Evolutionary conservation across 2,113 vertebrate genomes (phyloP), one percentile per base, ranked within the genome.

Genomic region (Salvelinus fontinalis): DNA sequence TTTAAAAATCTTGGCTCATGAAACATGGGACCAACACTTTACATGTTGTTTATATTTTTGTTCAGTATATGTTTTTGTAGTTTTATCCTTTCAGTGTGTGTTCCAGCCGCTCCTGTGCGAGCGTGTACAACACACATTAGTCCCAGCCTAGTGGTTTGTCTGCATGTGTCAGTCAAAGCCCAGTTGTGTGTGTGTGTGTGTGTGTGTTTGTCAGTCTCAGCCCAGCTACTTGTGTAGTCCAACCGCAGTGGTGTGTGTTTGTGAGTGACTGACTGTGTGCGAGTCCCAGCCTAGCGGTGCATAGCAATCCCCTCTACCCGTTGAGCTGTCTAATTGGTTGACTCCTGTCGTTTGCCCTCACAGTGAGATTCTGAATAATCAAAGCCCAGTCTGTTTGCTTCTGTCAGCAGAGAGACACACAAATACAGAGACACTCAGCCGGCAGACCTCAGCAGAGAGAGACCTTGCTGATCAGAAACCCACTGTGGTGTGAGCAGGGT

Each of bases 311-410:
- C 7, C 16, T 48, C 54, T 70, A 60, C 70, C 66, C 51, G 57
- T 49, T 1, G 65, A 73, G 78, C 8, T 39, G 48, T 74, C 54
- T 86, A 68, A 84, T 80, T 68, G 73, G 65, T 78, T 4, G 8
- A 3, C 71, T 75, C 72, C 64, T 72, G 48, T 71, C 27, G 4
- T 83, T 83, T 71, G 74, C 81, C 60, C 74, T 51, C 85, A 83
- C 83, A 81, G 82, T 75, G 16, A 77, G 86, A 73, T 77, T 12
- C 26, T 67, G 73, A 76, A 74, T 82, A 78, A 85, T 82, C 79
- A 84, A 78, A 84, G 73, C 39, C 26, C 79, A 75, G 80, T 85
- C 73, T 87, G 78, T 80, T 73, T 48, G 75, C 51, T 29, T 16
- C 65, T 68, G 75, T 67, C 1, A 27, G 67, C 68, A 27, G 77